Evolutionary conservation across 2,797 vertebrate genomes (phyloP).

Genomic region (Lacerta viridis): DNA sequence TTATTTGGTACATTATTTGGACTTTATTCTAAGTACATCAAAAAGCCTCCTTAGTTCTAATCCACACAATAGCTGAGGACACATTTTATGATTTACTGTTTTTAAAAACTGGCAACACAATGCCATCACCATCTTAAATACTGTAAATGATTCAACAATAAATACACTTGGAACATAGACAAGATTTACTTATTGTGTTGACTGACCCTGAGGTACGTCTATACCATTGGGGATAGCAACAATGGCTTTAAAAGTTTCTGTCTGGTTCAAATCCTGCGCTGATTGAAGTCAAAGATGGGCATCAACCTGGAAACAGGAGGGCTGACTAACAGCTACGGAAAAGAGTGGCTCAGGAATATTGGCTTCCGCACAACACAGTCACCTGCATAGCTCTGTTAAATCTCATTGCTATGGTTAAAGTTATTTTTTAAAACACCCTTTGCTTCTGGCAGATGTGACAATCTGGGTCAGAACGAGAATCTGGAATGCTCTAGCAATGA

Average conservation of each 20-base stretch:
- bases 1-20: too few relatives aligned
- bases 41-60: neutral
- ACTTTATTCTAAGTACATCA: neutral
- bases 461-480: slow-evolving; percentile 42
- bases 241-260: neutral
- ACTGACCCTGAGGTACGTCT: neutral
- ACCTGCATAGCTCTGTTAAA: neutral
- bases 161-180: neutral
- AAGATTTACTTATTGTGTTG: neutral
- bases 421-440: slow-evolving; percentile 25
- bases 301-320: neutral
- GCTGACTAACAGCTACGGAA: neutral
- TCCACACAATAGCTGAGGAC: neutral
- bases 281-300: neutral
- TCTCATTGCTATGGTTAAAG: neutral
- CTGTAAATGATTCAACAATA: neutral
- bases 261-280: neutral
- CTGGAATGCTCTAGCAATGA: slow-evolving; percentile 39
- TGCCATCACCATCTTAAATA: neutral
- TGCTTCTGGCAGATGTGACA: slow-evolving; percentile 58
- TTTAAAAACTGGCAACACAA: neutral
- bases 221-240: neutral
- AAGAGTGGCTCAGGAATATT: neutral
- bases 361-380: neutral
- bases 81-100: neutral